Evolutionary conservation across 2,797 vertebrate species (phyloP).

Genomic region (Denticeps clupeoides): DNA sequence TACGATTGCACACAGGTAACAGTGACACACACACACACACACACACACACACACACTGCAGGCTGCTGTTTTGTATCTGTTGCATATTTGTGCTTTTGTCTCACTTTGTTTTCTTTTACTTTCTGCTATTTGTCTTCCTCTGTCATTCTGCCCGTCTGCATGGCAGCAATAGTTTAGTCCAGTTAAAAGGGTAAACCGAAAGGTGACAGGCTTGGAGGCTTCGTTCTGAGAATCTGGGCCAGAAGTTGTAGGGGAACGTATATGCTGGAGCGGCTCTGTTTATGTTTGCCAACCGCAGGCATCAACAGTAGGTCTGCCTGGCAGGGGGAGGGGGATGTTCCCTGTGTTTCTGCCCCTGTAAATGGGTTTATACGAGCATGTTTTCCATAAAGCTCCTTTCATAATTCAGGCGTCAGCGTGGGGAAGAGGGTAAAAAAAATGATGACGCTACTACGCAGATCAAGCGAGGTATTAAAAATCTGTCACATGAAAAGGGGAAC

Average conservation of each 20-base stretch:
- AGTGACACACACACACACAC: background rate
- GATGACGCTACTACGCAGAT: slow-evolving; percentile 22
- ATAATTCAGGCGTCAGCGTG: slow-evolving; percentile 22
- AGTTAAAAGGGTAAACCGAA: background rate
- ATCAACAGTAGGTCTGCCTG: too few species aligned
- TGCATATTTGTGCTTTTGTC: background rate
- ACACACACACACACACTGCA: background rate
- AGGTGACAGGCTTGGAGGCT: background rate
- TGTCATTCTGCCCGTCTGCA: background rate
- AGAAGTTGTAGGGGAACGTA: background rate
- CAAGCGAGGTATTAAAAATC: slow-evolving; percentile 27
- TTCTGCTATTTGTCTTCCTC: background rate
- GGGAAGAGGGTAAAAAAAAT: slow-evolving; percentile 1
- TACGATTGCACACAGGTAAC: background rate
- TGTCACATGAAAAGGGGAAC: slow-evolving; percentile 36
- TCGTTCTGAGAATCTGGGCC: slow-evolving; percentile 1
- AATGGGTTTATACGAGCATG: too few species aligned
- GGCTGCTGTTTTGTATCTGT: background rate
- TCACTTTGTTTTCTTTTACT: background rate
- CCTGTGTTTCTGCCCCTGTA: too few species aligned
- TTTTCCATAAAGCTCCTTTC: slow-evolving; percentile 7
- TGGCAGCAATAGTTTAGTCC: slow-evolving; percentile 7
- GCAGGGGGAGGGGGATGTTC: too few species aligned
- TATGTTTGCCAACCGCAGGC: too few species aligned
- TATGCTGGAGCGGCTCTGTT: background rate